phyloP scores from a whole-genome alignment of 2,113 vertebrate species.

The Uropsilus gracilis region DNA sequence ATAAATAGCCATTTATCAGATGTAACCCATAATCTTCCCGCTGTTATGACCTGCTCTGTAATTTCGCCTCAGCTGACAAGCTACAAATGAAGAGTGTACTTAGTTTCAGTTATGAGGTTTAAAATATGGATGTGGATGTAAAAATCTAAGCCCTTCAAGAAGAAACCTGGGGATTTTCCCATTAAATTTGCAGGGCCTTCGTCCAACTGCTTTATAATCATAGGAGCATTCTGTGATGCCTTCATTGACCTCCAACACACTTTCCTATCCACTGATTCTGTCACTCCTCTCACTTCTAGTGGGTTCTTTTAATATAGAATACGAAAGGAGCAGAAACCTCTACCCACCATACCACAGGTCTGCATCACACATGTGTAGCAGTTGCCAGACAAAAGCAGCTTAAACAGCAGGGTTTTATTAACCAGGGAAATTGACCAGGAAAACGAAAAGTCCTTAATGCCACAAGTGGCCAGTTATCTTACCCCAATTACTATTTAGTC shows the following conservation, averaged over 20 bases:
- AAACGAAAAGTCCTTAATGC: no score
- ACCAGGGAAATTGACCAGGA: no score
- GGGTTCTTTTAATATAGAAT: no score
- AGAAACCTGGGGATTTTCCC: slow-evolving; percentile 63
- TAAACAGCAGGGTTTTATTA: no score
- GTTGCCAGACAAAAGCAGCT: no score
- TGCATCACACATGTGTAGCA: no score
- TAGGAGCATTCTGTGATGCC: neutral
- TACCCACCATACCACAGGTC: no score
- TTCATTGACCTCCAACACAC: neutral
- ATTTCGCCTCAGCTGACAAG: slow-evolving; percentile 79
- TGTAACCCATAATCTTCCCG: slow-evolving; percentile 63
- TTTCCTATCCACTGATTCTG: neutral
- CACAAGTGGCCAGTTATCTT: no score
- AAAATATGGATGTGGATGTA: slow-evolving; percentile 70
- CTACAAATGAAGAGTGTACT: slow-evolving; percentile 72
- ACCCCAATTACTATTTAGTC: no score
- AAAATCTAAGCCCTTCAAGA: slow-evolving; percentile 71
- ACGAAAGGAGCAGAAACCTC: no score
- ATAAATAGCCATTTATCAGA: slow-evolving; percentile 76
- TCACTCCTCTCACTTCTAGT: neutral
- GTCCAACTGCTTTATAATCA: slow-evolving; percentile 26
- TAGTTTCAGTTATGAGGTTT: slow-evolving; percentile 65
- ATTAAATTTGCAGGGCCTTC: slow-evolving; percentile 47
- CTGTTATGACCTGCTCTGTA: slow-evolving; percentile 65